A percentile compares a stretch with the other conserved stretches of the same genome.
Conservation (phyloP, 1,140 invertebrate genomes). For the Drosophila funebris region DNA sequence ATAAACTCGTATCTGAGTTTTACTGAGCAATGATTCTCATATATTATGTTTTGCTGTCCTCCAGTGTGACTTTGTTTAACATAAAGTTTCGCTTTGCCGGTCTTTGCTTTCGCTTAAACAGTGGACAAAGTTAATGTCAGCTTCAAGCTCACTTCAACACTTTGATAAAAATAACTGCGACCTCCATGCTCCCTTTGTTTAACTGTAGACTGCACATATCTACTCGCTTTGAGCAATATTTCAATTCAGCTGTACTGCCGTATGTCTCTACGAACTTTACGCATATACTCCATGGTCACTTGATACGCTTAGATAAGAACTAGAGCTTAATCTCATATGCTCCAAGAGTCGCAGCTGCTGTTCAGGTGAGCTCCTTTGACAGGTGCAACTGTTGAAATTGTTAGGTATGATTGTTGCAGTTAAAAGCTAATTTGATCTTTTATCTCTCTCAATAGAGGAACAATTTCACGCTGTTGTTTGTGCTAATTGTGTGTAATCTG, state of each 20-base stretch:
- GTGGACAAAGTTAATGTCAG: too few species aligned
- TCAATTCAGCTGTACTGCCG: too few species aligned
- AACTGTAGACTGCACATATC: background rate
- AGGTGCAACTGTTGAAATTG: slow-evolving; percentile 12
- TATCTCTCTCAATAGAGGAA: slow-evolving; percentile 22
- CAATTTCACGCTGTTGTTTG: slow-evolving; percentile 22
- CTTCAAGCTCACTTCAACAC: background rate
- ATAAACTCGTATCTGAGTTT: too few species aligned
- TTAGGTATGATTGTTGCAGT: slow-evolving; percentile 19
- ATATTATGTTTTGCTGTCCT: background rate
- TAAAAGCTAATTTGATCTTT: slow-evolving; percentile 29
- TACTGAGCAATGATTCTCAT: too few species aligned
- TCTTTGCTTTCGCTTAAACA: too few species aligned
- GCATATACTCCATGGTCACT: background rate
- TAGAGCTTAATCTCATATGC: background rate
- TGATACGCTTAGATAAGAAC: background rate
- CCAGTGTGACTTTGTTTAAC: background rate
- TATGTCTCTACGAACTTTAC: too few species aligned
- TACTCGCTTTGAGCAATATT: too few species aligned
- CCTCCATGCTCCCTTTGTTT: background rate
- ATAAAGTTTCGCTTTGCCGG: background rate
- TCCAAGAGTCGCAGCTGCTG: background rate
- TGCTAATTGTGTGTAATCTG: slow-evolving; percentile 37
- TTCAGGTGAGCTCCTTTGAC: background rate
- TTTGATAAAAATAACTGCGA: background rate